Base-by-base conservation (phyloP, 2,888 invertebrate species). In the Lamproptera curius region DNA sequence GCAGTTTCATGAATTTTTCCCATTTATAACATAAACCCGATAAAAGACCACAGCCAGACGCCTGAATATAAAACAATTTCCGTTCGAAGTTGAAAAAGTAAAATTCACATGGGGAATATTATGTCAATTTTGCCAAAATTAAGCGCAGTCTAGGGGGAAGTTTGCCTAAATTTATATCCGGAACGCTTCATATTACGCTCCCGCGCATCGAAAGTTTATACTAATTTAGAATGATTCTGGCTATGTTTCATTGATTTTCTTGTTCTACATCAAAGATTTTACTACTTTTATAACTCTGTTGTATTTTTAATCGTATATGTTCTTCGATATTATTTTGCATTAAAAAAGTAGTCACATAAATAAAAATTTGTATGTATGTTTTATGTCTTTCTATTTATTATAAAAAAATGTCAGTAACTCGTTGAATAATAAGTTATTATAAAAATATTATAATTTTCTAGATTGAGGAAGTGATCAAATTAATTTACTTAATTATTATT, bases 151-250 rank as follows among this genome's bases (percentile, higher is more conserved):
- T 43, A 16, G 42, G 38, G 42, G 20, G 38, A 39, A 34, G 42
- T 48, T 48, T 37, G 11, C 16, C 15, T n/a, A 33, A 42, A 48
- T 48, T 42, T 48, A 48, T 39, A 16, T 5, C 34, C 16, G 23
- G 11, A 33, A 9, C 33, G 34, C 26, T 48, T 33, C 13, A 14
- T 13, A 31, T 31, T 31, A 31, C n/a, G 31, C 11, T 13, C 31
- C 2, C 31, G 3, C 13, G 4, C n/a, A 11, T 31, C 31, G 28
- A 28, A 28, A 40, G n/a, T 20, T 16, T 13, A 26, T 39, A 48
- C 34, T 38, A 48, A 48, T 48, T 48, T 48, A 42, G 23, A 26
- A 34, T 16, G 14, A 45, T 35, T 42, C 31, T 31, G 16, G 1
- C 11, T 17, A 42, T 14, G n/a, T n/a, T 1, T 33, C 16, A 17